Evolutionary conservation across 2,888 invertebrate species (phyloP), one percentile per base, ranked within the genome.

Genomic region (Mesorhabditis spiculigera): DNA sequence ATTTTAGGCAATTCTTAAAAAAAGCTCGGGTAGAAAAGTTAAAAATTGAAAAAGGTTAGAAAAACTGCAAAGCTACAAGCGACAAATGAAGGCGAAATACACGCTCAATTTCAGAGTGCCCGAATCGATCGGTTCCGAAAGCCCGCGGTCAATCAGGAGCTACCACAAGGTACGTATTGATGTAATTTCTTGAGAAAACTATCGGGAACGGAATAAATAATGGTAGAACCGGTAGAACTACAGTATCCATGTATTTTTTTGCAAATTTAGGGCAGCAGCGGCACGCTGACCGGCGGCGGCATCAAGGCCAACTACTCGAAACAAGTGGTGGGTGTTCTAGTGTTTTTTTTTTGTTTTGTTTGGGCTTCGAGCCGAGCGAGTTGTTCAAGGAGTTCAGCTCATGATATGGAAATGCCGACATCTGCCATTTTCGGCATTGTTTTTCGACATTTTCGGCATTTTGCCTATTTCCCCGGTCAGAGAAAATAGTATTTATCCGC

Each of bases 231-330:
- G 8, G n/a, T 10, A 50, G 8, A 50, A 50, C 58, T 50, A 50
- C 8, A 50, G 10, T 50, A 10, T 50, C n/a, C 58, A 50, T 50
- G 3, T 50, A 50, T 13, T 13, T 13, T 50, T 50, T 50, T 13
- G n/a, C 58, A 50, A 50, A 50, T 50, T n/a, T n/a, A 50, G 58
- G 58, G 58, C n/a, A 50, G 58, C 58, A 50, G n/a, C n/a, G 58
- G 58, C 8, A 50, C 58, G 58, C 58, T 50, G 58, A 50, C 58
- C 10, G 58, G 58, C 58, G 58, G 58, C n/a, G 58, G 58, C 8
- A 50, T 50, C 10, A 50, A 10, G 58, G n/a, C 8, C 10, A 50
- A 50, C 58, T 50, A 50, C n/a, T 50, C 58, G 3, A 50, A 50
- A 50, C 8, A 10, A n/a, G 58, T 50, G 8, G 58, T 50, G n/a